Conservation (phyloP, 2,113 vertebrate species). For the Podilymbus podiceps region DNA sequence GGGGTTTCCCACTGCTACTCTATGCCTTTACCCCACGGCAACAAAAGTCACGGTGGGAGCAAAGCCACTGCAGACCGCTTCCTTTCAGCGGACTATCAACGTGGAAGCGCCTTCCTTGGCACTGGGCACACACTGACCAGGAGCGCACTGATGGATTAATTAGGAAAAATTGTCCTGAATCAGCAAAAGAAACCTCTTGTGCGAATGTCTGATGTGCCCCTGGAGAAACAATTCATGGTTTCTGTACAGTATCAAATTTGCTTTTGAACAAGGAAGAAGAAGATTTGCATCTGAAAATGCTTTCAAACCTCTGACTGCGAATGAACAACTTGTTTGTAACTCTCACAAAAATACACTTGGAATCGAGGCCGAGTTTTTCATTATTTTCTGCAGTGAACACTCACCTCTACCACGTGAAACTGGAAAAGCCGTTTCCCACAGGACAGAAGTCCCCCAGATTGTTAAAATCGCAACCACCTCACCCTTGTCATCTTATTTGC, state of each 20-base stretch:
- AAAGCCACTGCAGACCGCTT: background rate
- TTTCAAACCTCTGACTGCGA: no score
- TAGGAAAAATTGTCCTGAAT: background rate
- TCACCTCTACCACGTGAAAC: background rate
- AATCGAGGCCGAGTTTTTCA: accelerated
- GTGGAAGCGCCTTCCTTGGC: background rate
- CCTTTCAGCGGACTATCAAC: background rate
- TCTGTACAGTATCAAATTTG: background rate
- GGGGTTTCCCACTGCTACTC: background rate
- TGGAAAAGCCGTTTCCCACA: background rate
- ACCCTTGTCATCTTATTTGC: background rate
- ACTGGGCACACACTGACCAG: accelerated
- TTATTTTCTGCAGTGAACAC: background rate
- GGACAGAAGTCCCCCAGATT: background rate
- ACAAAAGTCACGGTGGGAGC: accelerated
- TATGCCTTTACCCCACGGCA: accelerated
- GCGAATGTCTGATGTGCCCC: background rate
- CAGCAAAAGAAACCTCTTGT: no score
- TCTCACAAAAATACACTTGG: background rate
- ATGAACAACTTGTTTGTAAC: background rate
- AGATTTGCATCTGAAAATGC: background rate
- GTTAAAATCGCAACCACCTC: background rate
- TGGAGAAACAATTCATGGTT: background rate
- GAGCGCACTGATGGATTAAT: background rate
- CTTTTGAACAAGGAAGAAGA: background rate